Conservation (phyloP, 2,113 vertebrate genomes). For the Sapajus apella region DNA sequence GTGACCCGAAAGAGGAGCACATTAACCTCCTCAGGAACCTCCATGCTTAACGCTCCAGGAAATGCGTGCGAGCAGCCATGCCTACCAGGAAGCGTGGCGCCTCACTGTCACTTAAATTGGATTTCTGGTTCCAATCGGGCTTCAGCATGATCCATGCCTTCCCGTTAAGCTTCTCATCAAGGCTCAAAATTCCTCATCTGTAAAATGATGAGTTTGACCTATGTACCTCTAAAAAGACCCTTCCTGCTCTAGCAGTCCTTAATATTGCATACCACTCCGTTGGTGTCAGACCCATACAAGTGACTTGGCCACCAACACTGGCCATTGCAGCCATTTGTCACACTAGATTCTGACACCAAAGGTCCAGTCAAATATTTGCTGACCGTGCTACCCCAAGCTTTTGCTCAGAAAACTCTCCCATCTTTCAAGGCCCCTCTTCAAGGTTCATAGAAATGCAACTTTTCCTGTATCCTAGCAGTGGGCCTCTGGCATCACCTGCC, state of each 20-base stretch:
- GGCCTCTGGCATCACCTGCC: neutral
- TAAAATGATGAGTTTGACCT: neutral
- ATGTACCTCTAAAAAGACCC: neutral
- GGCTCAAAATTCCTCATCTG: neutral
- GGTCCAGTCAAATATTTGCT: neutral
- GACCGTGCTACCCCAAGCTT: neutral
- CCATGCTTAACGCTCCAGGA: neutral
- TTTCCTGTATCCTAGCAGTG: neutral
- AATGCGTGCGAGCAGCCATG: neutral
- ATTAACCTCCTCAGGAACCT: neutral
- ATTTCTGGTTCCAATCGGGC: conserved; percentile 4
- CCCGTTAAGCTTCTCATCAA: neutral
- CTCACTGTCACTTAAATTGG: neutral
- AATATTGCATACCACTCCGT: neutral
- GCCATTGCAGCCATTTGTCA: neutral
- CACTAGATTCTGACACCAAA: neutral
- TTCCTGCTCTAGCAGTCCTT: neutral
- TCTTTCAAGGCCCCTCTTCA: neutral
- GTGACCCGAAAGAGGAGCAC: neutral
- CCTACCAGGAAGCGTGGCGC: neutral
- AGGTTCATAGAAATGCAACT: neutral
- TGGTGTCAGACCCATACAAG: neutral
- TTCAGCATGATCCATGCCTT: conserved; percentile 13
- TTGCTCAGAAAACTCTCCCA: neutral
- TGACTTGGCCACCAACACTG: neutral